Conservation (phyloP, 2,888 invertebrate genomes). For the Euzetes globulus region DNA sequence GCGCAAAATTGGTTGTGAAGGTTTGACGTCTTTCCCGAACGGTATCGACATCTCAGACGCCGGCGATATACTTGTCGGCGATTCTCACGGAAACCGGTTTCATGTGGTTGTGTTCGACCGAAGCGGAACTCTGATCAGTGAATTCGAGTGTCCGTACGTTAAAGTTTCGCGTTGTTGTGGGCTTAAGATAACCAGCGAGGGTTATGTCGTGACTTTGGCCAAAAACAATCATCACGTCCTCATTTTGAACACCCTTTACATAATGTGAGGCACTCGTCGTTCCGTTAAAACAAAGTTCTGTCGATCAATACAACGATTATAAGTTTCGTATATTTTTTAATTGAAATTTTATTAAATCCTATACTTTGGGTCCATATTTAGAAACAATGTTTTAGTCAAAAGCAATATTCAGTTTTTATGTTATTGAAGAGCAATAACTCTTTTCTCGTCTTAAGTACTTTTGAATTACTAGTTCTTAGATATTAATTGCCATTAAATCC, state of each 20-base stretch:
- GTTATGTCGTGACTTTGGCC: slow-evolving; percentile 89
- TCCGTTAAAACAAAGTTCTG: background rate
- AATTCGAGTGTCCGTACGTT: slow-evolving; percentile 90
- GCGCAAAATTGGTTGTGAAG: slow-evolving; percentile 89
- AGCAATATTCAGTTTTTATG: slow-evolving; percentile 27
- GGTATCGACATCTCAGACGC: slow-evolving; percentile 96
- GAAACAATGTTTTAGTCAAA: slow-evolving; percentile 25
- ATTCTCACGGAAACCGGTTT: slow-evolving; percentile 94
- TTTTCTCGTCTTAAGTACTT: slow-evolving; percentile 25
- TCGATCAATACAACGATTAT: slow-evolving; percentile 24
- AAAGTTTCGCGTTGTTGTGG: slow-evolving; percentile 98
- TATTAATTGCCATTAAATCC: slow-evolving; percentile 3
- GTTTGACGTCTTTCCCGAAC: slow-evolving; percentile 92
- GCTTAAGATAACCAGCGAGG: slow-evolving; percentile 91
- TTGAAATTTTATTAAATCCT: slow-evolving; percentile 21
- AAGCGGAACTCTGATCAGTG: slow-evolving; percentile 54
- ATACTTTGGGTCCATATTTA: slow-evolving; percentile 29
- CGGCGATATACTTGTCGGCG: slow-evolving; percentile 91
- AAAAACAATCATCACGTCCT: slow-evolving; percentile 98
- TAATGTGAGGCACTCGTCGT: slow-evolving; percentile 47
- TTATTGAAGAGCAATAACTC: slow-evolving; percentile 22
- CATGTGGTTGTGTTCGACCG: slow-evolving; percentile 91
- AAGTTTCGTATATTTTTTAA: slow-evolving; percentile 10
- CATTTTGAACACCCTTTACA: slow-evolving; percentile 86
- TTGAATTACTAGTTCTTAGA: slow-evolving; percentile 20